Evolutionary conservation across 2,888 invertebrate genomes (phyloP), one percentile per base, ranked within the genome.

Genomic region (Macrophya alboannulata): DNA sequence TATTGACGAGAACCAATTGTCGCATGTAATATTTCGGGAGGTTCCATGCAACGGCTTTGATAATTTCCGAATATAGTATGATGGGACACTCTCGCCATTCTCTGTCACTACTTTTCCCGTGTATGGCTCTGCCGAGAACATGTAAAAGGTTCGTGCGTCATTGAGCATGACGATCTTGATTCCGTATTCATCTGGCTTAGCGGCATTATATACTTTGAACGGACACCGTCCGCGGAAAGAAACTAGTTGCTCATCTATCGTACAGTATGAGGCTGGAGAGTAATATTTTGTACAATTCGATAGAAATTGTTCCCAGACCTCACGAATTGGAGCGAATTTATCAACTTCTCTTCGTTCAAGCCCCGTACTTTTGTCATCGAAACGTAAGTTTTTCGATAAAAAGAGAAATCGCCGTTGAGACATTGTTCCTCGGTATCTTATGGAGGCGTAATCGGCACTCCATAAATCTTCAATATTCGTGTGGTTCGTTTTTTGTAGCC

Each of bases 121-220:
- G 87, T 92, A 92, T 71, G 92, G 92, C 79, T 88, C 90, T 37
- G 89, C 90, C 88, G 90, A 89, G 40, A 91, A 40, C 91, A 93
- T 89, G 86, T 72, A 92, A 55, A 85, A 89, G 82, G 91, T 92
- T 65, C 87, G 88, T 81, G 88, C 90, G 87, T 92, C 92, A 84
- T 90, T 90, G 84, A 91, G 85, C 87, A 89, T 90, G 84, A 89
- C 86, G 40, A 93, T 89, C 88, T 93, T 92, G 55, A 92, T 87
- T 43, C 91, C 92, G 88, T 92, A 92, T 86, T 90, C 90, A 62
- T 89, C 90, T 25, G 90, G 89, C 86, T 91, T 90, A 59, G 48
- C n/a, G 76, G 25, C 31, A 40, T 88, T 88, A 71, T 88, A 87
- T 8, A 87, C 82, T 15, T 86, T 83, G 71, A 88, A 88, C 10